Evolutionary conservation across 2,888 invertebrate species (phyloP).

Genomic region (Byasa hedistus): DNA sequence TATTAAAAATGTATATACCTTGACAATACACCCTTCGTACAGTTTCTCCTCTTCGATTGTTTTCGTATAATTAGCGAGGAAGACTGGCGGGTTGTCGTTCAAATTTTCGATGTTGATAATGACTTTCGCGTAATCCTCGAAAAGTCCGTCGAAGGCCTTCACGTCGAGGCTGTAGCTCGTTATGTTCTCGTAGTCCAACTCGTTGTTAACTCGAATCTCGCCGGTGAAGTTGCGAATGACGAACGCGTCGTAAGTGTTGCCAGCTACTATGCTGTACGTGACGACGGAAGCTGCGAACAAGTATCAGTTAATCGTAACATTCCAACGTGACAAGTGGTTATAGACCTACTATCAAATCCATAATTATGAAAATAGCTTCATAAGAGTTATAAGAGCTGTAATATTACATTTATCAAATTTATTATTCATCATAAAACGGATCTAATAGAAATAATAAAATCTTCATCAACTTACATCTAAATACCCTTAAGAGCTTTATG

Average conservation of each 20-base stretch:
- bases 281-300: constrained; percentile 85
- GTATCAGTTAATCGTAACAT: background rate
- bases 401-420: too few relatives aligned
- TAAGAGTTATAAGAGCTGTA: too few relatives aligned
- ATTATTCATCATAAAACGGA: too few relatives aligned
- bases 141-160: constrained; percentile 90
- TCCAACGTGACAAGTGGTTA: too few relatives aligned
- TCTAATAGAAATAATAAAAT: too few relatives aligned
- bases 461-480: too few relatives aligned
- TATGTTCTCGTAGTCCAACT: constrained; percentile 90
- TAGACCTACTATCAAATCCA: too few relatives aligned
- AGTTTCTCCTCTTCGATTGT: constrained; percentile 87
- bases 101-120: constrained; percentile 92
- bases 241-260: constrained; percentile 93
- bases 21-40: constrained; percentile 85
- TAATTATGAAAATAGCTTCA: too few relatives aligned
- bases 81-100: constrained; percentile 95
- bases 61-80: constrained; percentile 85
- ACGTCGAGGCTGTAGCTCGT: constrained; percentile 92
- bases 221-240: constrained; percentile 91
- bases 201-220: constrained; percentile 88
- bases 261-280: constrained; percentile 91
- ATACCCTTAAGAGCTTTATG: too few relatives aligned
- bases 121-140: constrained; percentile 90
- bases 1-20: constrained; percentile 55